A percentile compares a stretch with the other conserved stretches of the same genome.
Evolutionary conservation across 2,797 vertebrate genomes (phyloP).

Genomic region (Discoglossus pictus): DNA sequence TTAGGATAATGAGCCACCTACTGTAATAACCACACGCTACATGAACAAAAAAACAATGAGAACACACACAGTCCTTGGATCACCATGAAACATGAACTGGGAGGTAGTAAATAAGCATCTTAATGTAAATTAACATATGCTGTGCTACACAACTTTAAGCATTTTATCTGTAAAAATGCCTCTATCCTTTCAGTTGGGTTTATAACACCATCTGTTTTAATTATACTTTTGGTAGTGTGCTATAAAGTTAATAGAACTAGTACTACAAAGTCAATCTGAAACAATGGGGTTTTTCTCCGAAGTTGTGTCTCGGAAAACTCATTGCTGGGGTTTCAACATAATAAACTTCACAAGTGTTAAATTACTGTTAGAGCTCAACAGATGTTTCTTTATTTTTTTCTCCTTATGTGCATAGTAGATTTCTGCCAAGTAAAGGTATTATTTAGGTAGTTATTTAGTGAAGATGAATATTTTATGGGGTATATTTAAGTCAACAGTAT

Average conservation of each 20-base stretch:
- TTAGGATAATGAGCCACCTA: conserved; percentile 9
- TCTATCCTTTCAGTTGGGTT: conserved; percentile 58
- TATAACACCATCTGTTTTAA: conserved; percentile 71
- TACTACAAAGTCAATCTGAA: conserved; percentile 57
- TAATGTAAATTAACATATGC: conserved; percentile 69
- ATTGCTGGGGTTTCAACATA: conserved; percentile 56
- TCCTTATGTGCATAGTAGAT: conserved; percentile 43
- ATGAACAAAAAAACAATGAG: conserved; percentile 13
- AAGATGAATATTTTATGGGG: conserved; percentile 14
- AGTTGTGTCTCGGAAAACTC: conserved; percentile 53
- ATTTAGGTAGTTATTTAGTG: conserved; percentile 51
- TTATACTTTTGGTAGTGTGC: conserved; percentile 67
- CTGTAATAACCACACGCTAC: not conserved
- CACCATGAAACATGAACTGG: conserved; percentile 61
- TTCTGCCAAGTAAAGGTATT: conserved; percentile 53
- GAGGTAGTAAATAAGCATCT: conserved; percentile 60
- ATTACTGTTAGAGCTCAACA: conserved; percentile 57
- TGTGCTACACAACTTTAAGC: conserved; percentile 69
- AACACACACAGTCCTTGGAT: conserved; percentile 47
- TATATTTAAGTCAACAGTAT: conserved; percentile 23
- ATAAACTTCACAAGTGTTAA: conserved; percentile 57
- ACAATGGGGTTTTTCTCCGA: conserved; percentile 59
- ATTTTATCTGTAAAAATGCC: conserved; percentile 66
- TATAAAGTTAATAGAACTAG: conserved; percentile 66
- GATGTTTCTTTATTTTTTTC: conserved; percentile 54